Evolutionary conservation across 2,113 vertebrate species (phyloP).

Genomic region (Boulengeromyrus knoepffleri): DNA sequence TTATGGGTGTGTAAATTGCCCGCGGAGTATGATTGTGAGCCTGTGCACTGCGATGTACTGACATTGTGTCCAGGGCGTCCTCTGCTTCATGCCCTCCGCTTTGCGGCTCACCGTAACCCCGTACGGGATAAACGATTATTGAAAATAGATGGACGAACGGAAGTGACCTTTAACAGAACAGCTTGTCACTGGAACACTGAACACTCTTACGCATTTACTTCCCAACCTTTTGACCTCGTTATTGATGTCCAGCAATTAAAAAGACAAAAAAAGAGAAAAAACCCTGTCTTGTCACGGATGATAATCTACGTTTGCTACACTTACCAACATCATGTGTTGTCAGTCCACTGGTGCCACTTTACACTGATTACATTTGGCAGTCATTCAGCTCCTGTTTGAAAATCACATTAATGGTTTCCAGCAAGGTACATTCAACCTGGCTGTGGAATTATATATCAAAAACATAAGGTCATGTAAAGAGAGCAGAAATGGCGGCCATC

Average conservation of each 20-base stretch:
- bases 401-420: constrained; percentile 16
- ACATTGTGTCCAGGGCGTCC: background rate
- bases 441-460: constrained; percentile 41
- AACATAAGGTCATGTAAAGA: constrained; percentile 39
- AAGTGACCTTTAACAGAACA: background rate
- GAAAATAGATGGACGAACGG: background rate
- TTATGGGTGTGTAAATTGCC: background rate
- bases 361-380: background rate
- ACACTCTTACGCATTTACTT: background rate
- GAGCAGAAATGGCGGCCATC: constrained; percentile 27
- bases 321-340: background rate
- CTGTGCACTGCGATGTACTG: background rate
- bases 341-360: background rate
- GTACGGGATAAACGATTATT: background rate
- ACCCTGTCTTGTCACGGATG: background rate
- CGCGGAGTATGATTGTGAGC: background rate
- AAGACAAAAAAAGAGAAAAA: background rate
- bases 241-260: background rate
- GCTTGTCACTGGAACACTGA: background rate
- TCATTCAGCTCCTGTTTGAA: background rate
- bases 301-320: background rate
- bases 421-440: constrained; percentile 34
- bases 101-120: background rate
- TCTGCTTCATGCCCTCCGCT: background rate
- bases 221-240: background rate